Conservation (phyloP, 2,113 vertebrate genomes). For the Brachyhypopomus occidentalis region DNA sequence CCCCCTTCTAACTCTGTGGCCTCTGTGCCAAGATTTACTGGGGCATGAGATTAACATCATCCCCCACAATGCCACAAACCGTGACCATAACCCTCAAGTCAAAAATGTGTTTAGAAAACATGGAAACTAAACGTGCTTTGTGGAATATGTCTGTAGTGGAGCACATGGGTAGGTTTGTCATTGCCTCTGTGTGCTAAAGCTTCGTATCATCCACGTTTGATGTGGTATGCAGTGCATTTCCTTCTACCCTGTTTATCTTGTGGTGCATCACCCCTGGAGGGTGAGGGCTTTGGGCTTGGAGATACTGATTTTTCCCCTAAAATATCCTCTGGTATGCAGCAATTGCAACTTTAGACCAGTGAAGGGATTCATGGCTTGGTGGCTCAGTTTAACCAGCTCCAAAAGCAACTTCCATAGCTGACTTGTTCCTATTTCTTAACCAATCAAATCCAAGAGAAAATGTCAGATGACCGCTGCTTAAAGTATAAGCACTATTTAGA, state of each 20-base stretch:
- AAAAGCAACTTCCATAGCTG: too few species aligned
- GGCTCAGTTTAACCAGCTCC: too few species aligned
- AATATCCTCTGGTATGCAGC: neutral
- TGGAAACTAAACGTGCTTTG: conserved; percentile 15
- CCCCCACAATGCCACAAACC: conserved; percentile 43
- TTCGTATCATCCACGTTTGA: neutral
- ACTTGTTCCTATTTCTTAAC: too few species aligned
- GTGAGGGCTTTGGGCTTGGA: neutral
- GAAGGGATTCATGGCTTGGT: neutral
- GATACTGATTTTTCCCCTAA: conserved; percentile 15
- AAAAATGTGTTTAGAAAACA: conserved; percentile 15
- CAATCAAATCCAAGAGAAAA: too few species aligned
- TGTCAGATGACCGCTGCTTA: too few species aligned
- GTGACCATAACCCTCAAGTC: conserved; percentile 29
- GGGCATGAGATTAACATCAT: conserved; percentile 45
- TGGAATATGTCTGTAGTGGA: neutral
- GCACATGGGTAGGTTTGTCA: conserved; percentile 31
- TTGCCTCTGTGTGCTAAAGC: conserved; percentile 28
- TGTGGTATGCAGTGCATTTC: neutral
- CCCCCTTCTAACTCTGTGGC: conserved; percentile 12
- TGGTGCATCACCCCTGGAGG: neutral
- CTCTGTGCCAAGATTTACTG: conserved; percentile 22
- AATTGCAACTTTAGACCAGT: neutral
- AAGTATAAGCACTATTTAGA: too few species aligned
- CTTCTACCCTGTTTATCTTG: neutral